Percentiles rank a stretch among this genome's conserved stretches.
phyloP scores from a whole-genome alignment of 1,140 invertebrate species.

The Bombus huntii region DNA sequence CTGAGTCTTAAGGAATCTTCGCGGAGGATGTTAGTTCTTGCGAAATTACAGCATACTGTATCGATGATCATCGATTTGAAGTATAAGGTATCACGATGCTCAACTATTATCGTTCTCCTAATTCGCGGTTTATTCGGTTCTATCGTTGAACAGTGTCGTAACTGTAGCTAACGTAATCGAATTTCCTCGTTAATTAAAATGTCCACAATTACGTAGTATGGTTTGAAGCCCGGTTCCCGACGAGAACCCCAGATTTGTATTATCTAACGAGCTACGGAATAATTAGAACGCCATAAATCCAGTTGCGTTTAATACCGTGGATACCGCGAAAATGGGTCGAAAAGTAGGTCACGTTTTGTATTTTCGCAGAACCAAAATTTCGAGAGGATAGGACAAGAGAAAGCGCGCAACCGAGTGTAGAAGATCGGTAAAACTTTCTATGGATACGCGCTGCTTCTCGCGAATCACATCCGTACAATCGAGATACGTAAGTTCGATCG shows the following conservation, averaged over 20 bases:
- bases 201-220: conserved; percentile 18
- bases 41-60: no score
- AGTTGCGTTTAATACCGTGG: not conserved
- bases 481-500: no score
- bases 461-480: no score
- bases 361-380: not conserved
- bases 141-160: not conserved
- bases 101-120: not conserved
- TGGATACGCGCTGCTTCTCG: not conserved
- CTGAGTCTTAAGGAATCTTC: no score
- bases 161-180: conserved; percentile 2
- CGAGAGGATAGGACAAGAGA: not conserved
- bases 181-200: conserved; percentile 43
- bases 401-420: not conserved
- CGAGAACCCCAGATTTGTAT: conserved; percentile 7
- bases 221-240: not conserved
- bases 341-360: not conserved
- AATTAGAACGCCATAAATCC: conserved; percentile 24
- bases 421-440: not conserved
- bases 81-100: not conserved
- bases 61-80: not conserved
- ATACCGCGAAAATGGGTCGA: not conserved
- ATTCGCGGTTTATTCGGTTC: conserved; percentile 6
- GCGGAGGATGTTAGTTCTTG: no score
- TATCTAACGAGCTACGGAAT: conserved; percentile 17